Evolutionary conservation across 2,797 vertebrate species (phyloP).

Genomic region (Poecilia velifera): DNA sequence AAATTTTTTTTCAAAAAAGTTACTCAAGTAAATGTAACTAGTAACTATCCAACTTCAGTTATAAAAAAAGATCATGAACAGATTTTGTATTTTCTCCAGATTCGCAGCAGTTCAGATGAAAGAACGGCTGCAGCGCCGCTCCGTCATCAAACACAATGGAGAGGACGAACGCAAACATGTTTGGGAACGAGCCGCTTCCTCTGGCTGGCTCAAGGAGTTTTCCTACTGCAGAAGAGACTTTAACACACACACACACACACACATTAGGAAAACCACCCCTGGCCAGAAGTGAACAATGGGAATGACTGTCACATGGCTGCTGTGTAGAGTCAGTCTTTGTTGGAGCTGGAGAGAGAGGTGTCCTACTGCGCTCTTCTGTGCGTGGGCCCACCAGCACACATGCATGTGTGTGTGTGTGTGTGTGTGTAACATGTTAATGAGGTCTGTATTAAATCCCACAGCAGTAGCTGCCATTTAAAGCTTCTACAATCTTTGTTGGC

Average conservation of each 20-base stretch:
- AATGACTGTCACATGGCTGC: conserved; percentile 80
- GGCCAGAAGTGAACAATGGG: conserved; percentile 73
- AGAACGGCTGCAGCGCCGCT: conserved; percentile 18
- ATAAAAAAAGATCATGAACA: background rate
- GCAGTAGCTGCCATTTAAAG: conserved; percentile 65
- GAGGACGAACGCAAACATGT: conserved; percentile 45
- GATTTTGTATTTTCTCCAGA: background rate
- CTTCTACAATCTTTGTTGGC: conserved; percentile 26
- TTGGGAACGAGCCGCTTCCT: conserved; percentile 69
- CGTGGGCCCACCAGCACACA: conserved; percentile 62
- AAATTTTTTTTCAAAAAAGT: too few relatives aligned
- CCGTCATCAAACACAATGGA: conserved; percentile 35
- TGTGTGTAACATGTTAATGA: conserved; percentile 74
- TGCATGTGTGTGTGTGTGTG: conserved; percentile 19
- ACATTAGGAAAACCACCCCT: conserved; percentile 76
- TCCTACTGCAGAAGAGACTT: conserved; percentile 54
- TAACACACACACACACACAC: conserved; percentile 38
- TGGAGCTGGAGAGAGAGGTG: conserved; percentile 52
- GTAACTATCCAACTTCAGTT: background rate
- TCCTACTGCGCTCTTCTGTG: conserved; percentile 70
- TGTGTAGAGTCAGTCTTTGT: conserved; percentile 72
- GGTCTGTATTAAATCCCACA: conserved; percentile 75
- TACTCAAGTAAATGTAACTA: too few relatives aligned
- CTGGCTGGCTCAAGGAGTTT: conserved; percentile 52
- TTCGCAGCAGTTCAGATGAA: conserved; percentile 16